Base-by-base conservation (phyloP, 2,888 invertebrate species). In the Stegana nigrithorax region DNA sequence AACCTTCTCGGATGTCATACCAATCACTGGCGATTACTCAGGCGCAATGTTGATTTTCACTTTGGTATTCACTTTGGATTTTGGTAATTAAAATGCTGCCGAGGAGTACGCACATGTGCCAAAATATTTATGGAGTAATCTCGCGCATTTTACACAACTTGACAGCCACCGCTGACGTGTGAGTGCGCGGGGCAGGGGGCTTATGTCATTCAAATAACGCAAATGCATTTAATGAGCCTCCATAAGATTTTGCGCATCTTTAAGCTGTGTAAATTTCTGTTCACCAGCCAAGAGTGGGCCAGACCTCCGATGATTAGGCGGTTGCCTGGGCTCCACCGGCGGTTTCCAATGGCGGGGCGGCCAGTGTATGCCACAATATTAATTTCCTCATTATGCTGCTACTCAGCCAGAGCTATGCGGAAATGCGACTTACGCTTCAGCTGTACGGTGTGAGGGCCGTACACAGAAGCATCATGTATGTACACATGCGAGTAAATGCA, bases 141-240 rank as follows among this genome's bases (percentile, higher is more conserved):
- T n/a, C n/a, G n/a, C n/a, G n/a, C n/a, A n/a, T n/a, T n/a, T n/a
- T n/a, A n/a, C n/a, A n/a, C n/a, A n/a, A n/a, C n/a, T n/a, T n/a
- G n/a, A n/a, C n/a, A n/a, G n/a, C n/a, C n/a, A n/a, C n/a, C n/a
- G n/a, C n/a, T n/a, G n/a, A n/a, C n/a, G n/a, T n/a, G n/a, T n/a
- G n/a, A 29, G 10, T 53, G 19, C 25, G 29, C 17, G 6, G n/a
- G 39, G n/a, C n/a, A n/a, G n/a, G n/a, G n/a, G n/a, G n/a, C n/a
- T n/a, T 39, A 39, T 39, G n/a, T 39, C 39, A 10, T 39, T 55
- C 21, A 12, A 55, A 55, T 55, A 36, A 55, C 36, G 36, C 36
- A 10, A 21, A 27, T 36, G 53, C 53, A 55, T 8, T 55, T 55
- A 55, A 55, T 55, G 53, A 55, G 36, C 27, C 29, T 27, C 6